Conservation (phyloP, 2,113 vertebrate species). For the Fregetta grallaria region DNA sequence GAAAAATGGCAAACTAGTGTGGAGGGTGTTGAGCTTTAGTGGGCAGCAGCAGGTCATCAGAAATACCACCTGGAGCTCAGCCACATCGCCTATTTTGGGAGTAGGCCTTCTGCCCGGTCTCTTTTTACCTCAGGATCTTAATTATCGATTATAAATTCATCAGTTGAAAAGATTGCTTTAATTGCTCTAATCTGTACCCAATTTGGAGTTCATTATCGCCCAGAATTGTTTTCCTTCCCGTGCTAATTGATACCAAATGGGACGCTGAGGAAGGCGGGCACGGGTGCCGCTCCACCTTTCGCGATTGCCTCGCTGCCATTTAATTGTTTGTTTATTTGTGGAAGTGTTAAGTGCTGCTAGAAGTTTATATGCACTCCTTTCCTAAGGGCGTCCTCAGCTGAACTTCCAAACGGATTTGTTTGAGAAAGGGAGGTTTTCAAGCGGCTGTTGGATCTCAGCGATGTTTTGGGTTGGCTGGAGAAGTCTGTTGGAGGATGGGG, state of each 20-base stretch:
- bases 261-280: slow-evolving; percentile 24
- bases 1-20: neutral
- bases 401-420: neutral
- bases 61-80: neutral
- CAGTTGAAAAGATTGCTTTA: slow-evolving; percentile 62
- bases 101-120: slow-evolving; percentile 53
- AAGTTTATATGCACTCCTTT: slow-evolving; percentile 3
- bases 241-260: slow-evolving; percentile 66
- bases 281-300: neutral
- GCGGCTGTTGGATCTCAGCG: neutral
- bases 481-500: neutral
- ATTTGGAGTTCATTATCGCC: slow-evolving; percentile 68
- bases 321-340: slow-evolving; percentile 49
- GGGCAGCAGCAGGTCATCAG: slow-evolving; percentile 10
- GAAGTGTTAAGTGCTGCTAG: neutral
- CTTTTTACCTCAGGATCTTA: slow-evolving; percentile 68
- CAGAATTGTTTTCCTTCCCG: slow-evolving; percentile 68
- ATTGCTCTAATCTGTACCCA: slow-evolving; percentile 69
- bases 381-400: neutral
- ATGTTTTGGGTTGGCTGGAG: neutral
- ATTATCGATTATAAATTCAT: slow-evolving; percentile 76
- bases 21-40: neutral
- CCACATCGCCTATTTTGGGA: slow-evolving; percentile 15
- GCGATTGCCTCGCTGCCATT: neutral
- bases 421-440: neutral